phyloP scores from a whole-genome alignment of 2,888 invertebrate genomes.

The Isotomurus palustris region DNA sequence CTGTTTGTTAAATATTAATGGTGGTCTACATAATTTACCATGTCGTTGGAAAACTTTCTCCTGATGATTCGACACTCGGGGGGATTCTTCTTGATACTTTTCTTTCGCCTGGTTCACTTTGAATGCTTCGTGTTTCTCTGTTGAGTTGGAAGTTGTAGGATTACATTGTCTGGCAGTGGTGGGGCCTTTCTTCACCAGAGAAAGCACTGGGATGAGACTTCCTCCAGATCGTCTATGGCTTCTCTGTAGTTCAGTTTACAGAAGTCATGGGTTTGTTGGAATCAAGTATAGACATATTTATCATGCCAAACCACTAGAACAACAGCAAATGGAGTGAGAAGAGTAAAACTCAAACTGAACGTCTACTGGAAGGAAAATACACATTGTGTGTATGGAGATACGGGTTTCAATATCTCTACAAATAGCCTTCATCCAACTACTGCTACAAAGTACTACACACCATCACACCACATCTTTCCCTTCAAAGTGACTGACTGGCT shows the following conservation, averaged over 20 bases:
- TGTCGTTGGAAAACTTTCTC: conserved; percentile 36
- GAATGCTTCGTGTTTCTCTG: neutral
- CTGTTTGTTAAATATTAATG: conserved; percentile 39
- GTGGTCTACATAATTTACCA: conserved; percentile 43
- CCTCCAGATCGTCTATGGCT: conserved; percentile 11
- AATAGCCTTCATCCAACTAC: no score
- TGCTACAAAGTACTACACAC: no score
- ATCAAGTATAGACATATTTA: no score
- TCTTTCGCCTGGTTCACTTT: neutral
- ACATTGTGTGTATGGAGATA: no score
- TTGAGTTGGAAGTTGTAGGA: neutral
- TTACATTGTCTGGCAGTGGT: conserved; percentile 5
- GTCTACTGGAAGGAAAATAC: no score
- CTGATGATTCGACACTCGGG: conserved; percentile 23
- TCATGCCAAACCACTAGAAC: no score
- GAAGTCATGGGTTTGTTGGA: no score
- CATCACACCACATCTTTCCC: no score
- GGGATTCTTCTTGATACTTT: conserved; percentile 17
- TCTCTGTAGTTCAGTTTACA: conserved; percentile 5
- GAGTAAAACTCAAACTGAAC: no score
- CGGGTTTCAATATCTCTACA: no score
- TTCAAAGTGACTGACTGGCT: no score
- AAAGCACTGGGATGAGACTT: conserved; percentile 1
- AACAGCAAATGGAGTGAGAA: no score
- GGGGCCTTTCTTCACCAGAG: conserved; percentile 7